A percentile compares a stretch with the other conserved stretches of the same genome.
Evolutionary conservation across 2,113 vertebrate genomes (phyloP).

Genomic region (Microcebus lehilahytsara): DNA sequence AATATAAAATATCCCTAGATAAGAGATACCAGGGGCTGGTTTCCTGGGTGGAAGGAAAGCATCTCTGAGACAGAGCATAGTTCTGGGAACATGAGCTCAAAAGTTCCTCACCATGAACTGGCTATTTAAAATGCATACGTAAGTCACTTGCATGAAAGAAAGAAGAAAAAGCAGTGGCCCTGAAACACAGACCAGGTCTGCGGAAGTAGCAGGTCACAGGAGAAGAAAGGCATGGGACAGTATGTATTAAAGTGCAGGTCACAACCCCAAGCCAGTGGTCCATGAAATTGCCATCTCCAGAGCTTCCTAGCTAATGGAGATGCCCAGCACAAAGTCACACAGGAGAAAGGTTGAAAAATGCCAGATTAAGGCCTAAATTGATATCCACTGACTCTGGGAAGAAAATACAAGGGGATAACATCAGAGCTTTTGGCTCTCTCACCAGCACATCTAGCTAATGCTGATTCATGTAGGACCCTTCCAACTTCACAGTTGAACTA

Average conservation of each 20-base stretch:
- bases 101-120: not conserved
- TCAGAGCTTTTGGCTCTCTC: constrained; percentile 30
- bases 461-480: constrained; percentile 18
- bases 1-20: not conserved
- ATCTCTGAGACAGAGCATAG: not conserved
- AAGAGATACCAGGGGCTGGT: not conserved
- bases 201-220: constrained; percentile 52
- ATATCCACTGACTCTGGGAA: constrained; percentile 56
- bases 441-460: constrained; percentile 30
- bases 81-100: constrained; percentile 16
- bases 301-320: constrained; percentile 68
- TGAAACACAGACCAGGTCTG: constrained; percentile 59
- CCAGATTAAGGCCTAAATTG: constrained; percentile 61
- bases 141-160: constrained; percentile 59
- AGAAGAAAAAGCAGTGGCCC: constrained; percentile 60
- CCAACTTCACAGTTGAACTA: constrained; percentile 41
- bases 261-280: constrained; percentile 63
- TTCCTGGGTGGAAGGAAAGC: not conserved
- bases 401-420: constrained; percentile 52
- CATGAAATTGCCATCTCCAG: constrained; percentile 73
- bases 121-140: constrained; percentile 69
- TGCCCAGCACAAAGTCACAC: constrained; percentile 37
- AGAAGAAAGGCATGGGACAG: constrained; percentile 63
- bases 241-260: constrained; percentile 72
- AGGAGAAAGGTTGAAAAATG: constrained; percentile 66